Evolutionary conservation across 2,888 invertebrate species (phyloP).

Genomic region (Autographa gamma): DNA sequence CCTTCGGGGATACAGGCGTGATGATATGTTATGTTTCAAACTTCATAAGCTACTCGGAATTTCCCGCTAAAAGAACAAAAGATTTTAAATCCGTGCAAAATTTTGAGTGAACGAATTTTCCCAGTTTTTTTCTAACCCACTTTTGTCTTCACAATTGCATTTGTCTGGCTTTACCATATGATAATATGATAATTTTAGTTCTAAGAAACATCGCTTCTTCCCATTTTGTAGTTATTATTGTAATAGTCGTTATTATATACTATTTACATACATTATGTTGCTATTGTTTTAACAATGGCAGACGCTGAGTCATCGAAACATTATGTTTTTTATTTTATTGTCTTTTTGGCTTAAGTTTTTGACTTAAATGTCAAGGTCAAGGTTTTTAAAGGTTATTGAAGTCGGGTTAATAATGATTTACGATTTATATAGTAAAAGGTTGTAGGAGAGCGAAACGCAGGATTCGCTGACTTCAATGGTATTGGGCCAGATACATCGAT

Average conservation of each 20-base stretch:
- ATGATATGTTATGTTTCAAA: too few relatives aligned
- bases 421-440: background rate
- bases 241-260: slow-evolving; percentile 13
- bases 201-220: slow-evolving; percentile 10
- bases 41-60: background rate
- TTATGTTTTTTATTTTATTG: slow-evolving; percentile 27
- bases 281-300: slow-evolving; percentile 37
- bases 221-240: slow-evolving; percentile 18
- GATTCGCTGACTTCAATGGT: background rate
- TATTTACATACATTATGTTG: background rate
- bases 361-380: slow-evolving; percentile 46
- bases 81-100: background rate
- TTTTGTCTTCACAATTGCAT: background rate
- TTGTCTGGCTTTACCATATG: background rate
- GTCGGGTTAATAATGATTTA: background rate
- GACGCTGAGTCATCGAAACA: slow-evolving; percentile 29
- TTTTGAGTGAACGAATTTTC: background rate
- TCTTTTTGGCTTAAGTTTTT: slow-evolving; percentile 8
- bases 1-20: too few relatives aligned
- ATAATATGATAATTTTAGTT: slow-evolving; percentile 6
- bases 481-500: too few relatives aligned
- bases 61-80: background rate
- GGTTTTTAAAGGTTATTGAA: slow-evolving; percentile 30
- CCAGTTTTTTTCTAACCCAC: background rate
- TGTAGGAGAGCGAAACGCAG: too few relatives aligned